phyloP scores from a whole-genome alignment of 2,113 vertebrate genomes.

The Pterophyllum scalare region DNA sequence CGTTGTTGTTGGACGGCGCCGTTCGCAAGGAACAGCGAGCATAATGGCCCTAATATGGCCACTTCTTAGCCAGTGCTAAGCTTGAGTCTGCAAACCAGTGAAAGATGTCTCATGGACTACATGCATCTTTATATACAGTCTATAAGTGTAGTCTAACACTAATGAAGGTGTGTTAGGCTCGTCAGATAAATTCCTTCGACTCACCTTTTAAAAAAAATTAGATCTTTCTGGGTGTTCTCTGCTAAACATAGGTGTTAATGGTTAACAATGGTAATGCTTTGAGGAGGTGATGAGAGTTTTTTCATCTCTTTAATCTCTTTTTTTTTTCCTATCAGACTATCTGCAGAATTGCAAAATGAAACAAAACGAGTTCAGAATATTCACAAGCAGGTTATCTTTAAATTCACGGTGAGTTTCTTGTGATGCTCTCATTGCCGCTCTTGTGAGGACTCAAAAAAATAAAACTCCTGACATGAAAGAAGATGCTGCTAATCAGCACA shows the following conservation, averaged over 20 bases:
- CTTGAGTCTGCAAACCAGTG: not conserved
- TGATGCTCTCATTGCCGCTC: not conserved
- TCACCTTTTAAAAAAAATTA: not conserved
- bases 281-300: not conserved
- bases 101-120: not conserved
- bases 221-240: not conserved
- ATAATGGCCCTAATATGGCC: too few species aligned
- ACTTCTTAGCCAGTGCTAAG: not conserved
- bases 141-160: not conserved
- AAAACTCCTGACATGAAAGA: slow-evolving; percentile 25
- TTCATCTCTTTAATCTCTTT: not conserved
- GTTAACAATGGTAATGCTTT: too few species aligned
- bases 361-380: not conserved
- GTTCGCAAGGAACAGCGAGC: too few species aligned
- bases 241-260: not conserved
- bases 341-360: slow-evolving; percentile 13
- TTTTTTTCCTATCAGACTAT: not conserved
- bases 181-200: not conserved
- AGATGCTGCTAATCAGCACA: slow-evolving; percentile 53
- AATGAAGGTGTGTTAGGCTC: not conserved
- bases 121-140: not conserved
- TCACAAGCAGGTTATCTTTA: not conserved
- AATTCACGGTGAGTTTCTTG: not conserved
- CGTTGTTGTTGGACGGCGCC: too few species aligned
- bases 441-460: not conserved